Percentiles rank a stretch among this genome's conserved stretches.
Conservation (phyloP, 2,797 vertebrate species). For the Hafferia zeledoni region DNA sequence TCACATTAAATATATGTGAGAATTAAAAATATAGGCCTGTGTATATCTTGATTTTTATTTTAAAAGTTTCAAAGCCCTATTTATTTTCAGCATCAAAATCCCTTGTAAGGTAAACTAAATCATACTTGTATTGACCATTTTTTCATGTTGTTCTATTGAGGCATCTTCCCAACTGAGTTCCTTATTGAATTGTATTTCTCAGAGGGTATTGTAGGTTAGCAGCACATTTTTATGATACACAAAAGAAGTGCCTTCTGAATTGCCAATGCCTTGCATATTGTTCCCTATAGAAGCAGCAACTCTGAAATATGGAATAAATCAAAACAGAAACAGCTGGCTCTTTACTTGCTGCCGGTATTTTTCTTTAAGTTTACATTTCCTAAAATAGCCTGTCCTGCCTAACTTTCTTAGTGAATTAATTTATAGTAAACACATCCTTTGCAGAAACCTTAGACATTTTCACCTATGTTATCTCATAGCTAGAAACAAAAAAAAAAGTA, state of each 20-base stretch:
- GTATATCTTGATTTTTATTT: conserved; percentile 82
- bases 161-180: conserved; percentile 86
- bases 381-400: conserved; percentile 65
- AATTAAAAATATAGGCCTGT: conserved; percentile 80
- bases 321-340: conserved; percentile 80
- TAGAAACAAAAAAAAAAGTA: conserved; percentile 52
- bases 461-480: conserved; percentile 39
- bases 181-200: conserved; percentile 88
- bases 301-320: conserved; percentile 87
- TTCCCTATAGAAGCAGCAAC: conserved; percentile 80
- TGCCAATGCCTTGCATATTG: conserved; percentile 84
- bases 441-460: conserved; percentile 59
- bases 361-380: conserved; percentile 67
- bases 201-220: conserved; percentile 87
- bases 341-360: conserved; percentile 69
- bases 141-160: conserved; percentile 81
- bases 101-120: conserved; percentile 83
- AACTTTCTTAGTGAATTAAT: conserved; percentile 74
- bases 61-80: conserved; percentile 81
- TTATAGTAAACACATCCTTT: conserved; percentile 62
- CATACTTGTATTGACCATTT: conserved; percentile 85
- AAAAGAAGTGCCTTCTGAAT: conserved; percentile 87
- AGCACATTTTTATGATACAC: conserved; percentile 85
- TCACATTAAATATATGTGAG: conserved; percentile 77
- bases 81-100: conserved; percentile 81